Evolutionary conservation across 2,888 invertebrate species (phyloP), one percentile per base, ranked within the genome.

Genomic region (Spilarctia lutea): DNA sequence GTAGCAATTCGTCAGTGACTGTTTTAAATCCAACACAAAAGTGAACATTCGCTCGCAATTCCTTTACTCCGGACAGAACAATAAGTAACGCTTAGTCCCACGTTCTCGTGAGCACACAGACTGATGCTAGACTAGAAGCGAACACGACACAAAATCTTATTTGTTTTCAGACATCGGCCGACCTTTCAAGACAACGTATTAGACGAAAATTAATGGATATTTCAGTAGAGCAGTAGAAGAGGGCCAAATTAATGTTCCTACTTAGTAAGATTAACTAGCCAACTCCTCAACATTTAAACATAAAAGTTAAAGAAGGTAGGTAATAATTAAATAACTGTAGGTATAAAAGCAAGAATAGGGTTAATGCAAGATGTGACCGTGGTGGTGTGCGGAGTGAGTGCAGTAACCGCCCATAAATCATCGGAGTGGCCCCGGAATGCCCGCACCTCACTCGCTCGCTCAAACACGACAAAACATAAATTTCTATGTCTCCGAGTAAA

Each of bases 1-100:
- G 93, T 91, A 90, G 91, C 92, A 82, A 93, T 93, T 90, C 89
- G 89, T 94, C 93, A 93, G 91, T 92, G 93, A 90, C 92, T 90
- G 89, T 86, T 91, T 91, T 91, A 93, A 93, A 91, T 91, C 93
- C 91, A 87, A 87, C 88, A 86, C 87, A 89, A 90, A 89, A 91
- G 91, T 88, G 88, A 90, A 85, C 91, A 90, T 90, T 89, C 90
- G 88, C 83, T 85, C 84, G 91, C 91, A 89, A 92, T 91, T 91
- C 88, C 88, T 91, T 91, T 86, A 87, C 82, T 85, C 88, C 85
- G 87, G 90, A 90, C 89, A 86, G 90, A 86, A 90, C 90, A 88
- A 91, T 92, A 92, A 92, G 91, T 93, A 92, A 92, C 89, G 91
- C 92, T 93, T 91, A 91, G 91, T 86, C 84, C 86, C 83, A 84